These are phyloP conservation scores for Protaetia brevitarsis DNA, from an alignment of 1,140 invertebrate species.

Conservation along the genomic window DNA sequence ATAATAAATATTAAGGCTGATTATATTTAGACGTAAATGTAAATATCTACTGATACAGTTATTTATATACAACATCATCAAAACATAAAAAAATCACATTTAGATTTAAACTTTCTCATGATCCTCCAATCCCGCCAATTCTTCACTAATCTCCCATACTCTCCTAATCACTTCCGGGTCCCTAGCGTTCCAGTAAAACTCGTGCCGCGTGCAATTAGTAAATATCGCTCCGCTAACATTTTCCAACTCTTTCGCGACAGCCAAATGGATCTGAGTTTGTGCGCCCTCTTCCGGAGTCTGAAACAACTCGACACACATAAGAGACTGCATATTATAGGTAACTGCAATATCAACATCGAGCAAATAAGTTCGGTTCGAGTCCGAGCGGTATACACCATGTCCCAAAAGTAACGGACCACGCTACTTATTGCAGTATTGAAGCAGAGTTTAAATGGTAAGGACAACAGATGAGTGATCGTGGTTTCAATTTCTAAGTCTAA, in stretches of 20 bases:
- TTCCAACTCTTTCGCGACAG: slow-evolving; percentile 53
- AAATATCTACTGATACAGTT: slow-evolving; percentile 20
- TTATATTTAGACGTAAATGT: background rate
- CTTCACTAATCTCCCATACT: slow-evolving; percentile 3
- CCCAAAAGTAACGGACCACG: too few relatives aligned
- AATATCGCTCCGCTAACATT: slow-evolving; percentile 59
- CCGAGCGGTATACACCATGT: too few relatives aligned
- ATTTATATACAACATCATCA: background rate
- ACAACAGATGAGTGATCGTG: too few relatives aligned
- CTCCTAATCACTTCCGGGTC: background rate
- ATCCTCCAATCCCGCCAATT: background rate
- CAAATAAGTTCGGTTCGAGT: too few relatives aligned
- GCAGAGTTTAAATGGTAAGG: too few relatives aligned
- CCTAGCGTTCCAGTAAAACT: background rate
- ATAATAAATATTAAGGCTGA: background rate
- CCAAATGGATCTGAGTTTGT: slow-evolving; percentile 57
- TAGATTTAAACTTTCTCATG: slow-evolving; percentile 14
- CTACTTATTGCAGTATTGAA: too few relatives aligned
- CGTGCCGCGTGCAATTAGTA: slow-evolving; percentile 51
- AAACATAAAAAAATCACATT: slow-evolving; percentile 11
- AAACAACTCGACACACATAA: too few relatives aligned
- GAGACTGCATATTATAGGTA: too few relatives aligned
- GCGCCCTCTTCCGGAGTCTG: slow-evolving; percentile 52
- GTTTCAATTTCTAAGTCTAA: too few relatives aligned
- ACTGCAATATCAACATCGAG: too few relatives aligned